These are phyloP conservation scores for Palloptera scutellata DNA, from an alignment of 2,888 invertebrate genomes.

Conservation along the genomic window DNA sequence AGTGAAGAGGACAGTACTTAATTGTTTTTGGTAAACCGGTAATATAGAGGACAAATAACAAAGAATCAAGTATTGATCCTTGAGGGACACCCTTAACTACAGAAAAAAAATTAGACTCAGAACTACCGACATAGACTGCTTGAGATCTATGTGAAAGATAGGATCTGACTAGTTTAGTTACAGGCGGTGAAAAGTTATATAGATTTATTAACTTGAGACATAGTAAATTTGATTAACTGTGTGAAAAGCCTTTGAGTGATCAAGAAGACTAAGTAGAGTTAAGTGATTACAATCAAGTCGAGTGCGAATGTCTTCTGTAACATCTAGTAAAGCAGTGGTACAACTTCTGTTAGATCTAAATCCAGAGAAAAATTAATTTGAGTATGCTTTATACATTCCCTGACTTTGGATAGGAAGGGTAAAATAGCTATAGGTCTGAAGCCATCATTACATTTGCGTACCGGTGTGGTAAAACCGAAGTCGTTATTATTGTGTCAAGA, in stretches of 20 bases:
- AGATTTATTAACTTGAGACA: neutral
- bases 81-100: conserved; percentile 6
- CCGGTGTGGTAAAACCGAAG: too few relatives aligned
- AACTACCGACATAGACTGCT: neutral
- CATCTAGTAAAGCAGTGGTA: neutral
- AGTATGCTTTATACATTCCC: too few relatives aligned
- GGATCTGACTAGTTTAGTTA: neutral
- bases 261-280: neutral
- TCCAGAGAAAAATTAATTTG: too few relatives aligned
- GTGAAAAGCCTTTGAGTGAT: neutral
- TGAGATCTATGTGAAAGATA: neutral
- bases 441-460: too few relatives aligned
- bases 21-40: conserved; percentile 5
- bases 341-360: neutral
- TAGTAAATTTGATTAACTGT: too few relatives aligned
- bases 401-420: too few relatives aligned
- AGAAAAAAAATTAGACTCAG: neutral
- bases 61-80: neutral
- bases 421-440: too few relatives aligned
- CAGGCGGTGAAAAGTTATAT: neutral
- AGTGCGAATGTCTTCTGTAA: neutral
- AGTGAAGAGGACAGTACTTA: neutral
- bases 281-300: too few relatives aligned
- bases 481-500: too few relatives aligned
- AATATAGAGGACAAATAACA: conserved; percentile 9